Conservation (phyloP, 1,140 invertebrate species). For the Zaprionus gabonicus region DNA sequence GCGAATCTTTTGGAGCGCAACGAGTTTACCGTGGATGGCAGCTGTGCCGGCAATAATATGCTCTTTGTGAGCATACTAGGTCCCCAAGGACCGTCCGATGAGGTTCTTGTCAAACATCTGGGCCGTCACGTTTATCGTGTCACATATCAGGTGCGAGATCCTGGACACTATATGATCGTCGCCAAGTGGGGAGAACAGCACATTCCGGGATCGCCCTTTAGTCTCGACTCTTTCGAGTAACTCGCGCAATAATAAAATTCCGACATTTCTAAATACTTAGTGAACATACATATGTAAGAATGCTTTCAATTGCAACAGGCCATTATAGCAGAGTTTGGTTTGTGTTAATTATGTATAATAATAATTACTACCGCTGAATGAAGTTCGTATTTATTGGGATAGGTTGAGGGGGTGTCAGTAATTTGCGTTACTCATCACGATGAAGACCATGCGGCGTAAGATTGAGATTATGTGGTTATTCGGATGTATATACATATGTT, state of each 20-base stretch:
- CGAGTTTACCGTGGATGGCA: conserved; percentile 92
- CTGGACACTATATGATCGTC: conserved; percentile 93
- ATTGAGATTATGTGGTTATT: too few relatives aligned
- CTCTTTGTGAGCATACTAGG: conserved; percentile 94
- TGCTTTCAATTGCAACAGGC: too few relatives aligned
- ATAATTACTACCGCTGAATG: too few relatives aligned
- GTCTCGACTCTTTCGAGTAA: conserved; percentile 87
- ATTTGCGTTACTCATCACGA: too few relatives aligned
- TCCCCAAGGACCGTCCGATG: conserved; percentile 94
- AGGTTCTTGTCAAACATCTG: conserved; percentile 93
- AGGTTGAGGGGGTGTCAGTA: too few relatives aligned
- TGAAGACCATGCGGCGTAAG: too few relatives aligned
- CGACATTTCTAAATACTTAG: too few relatives aligned
- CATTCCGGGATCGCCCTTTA: conserved; percentile 94
- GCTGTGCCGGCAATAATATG: conserved; percentile 93
- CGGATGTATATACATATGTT: too few relatives aligned
- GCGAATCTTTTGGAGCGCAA: conserved; percentile 93
- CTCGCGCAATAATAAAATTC: not conserved
- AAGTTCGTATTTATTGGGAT: too few relatives aligned
- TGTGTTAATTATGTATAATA: too few relatives aligned
- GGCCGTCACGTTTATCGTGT: conserved; percentile 92
- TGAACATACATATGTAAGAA: too few relatives aligned
- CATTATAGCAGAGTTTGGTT: too few relatives aligned
- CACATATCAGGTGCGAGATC: conserved; percentile 89
- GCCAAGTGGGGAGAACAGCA: conserved; percentile 96